Percentiles rank a stretch among this genome's conserved stretches.
Conservation (phyloP, 2,888 invertebrate species). For the Aromia moschata region DNA sequence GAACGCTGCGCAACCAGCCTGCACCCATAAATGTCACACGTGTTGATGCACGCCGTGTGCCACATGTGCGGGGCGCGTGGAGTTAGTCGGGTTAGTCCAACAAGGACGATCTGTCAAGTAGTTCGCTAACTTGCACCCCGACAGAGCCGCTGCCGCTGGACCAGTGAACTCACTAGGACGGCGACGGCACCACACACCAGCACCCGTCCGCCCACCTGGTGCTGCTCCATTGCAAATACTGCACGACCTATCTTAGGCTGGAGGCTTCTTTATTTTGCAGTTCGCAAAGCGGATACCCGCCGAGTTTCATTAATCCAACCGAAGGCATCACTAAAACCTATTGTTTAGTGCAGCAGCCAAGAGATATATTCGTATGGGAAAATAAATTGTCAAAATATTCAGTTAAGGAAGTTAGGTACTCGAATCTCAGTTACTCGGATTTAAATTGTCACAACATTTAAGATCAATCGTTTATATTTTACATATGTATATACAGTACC, state of each 20-base stretch:
- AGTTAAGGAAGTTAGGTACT: no score
- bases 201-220: conserved; percentile 37
- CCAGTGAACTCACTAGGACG: conserved; percentile 18
- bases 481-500: no score
- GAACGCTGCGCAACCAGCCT: conserved; percentile 41
- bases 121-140: conserved; percentile 38
- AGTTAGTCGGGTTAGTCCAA: conserved; percentile 30
- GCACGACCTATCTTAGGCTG: background rate
- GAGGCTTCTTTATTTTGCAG: conserved; percentile 11
- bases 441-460: no score
- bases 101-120: conserved; percentile 36
- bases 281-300: no score
- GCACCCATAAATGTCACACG: conserved; percentile 51
- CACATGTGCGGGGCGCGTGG: conserved; percentile 49
- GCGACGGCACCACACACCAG: conserved; percentile 29
- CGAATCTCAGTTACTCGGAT: no score
- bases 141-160: conserved; percentile 19
- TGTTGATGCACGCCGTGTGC: conserved; percentile 52
- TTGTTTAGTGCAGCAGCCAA: no score
- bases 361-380: no score
- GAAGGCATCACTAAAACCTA: no score
- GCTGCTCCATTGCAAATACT: conserved; percentile 29
- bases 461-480: no score
- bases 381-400: no score
- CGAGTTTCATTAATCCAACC: no score